Conservation (phyloP, 2,888 invertebrate species). For the Loripinus fragilis region DNA sequence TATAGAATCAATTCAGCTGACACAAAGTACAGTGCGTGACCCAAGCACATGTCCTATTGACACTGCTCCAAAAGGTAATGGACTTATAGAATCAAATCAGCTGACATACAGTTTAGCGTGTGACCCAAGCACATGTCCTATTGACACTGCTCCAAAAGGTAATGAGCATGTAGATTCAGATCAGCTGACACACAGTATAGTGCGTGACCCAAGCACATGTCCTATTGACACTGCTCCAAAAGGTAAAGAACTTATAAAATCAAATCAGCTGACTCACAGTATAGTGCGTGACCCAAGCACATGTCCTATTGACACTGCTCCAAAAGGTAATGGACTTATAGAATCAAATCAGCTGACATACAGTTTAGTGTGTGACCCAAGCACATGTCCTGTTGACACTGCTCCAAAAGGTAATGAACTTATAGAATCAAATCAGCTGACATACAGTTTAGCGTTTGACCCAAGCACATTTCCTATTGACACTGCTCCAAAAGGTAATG, state of each 20-base stretch:
- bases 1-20: slow-evolving; percentile 45
- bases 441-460: slow-evolving; percentile 29
- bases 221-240: slow-evolving; percentile 30
- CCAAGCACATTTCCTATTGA: slow-evolving; percentile 32
- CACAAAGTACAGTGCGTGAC: slow-evolving; percentile 28
- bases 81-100: slow-evolving; percentile 45
- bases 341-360: too few species aligned
- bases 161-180: slow-evolving; percentile 45
- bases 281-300: slow-evolving; percentile 26
- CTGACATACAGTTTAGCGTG: slow-evolving; percentile 37
- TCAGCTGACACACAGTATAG: slow-evolving; percentile 27
- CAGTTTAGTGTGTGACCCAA: slow-evolving; percentile 26
- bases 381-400: slow-evolving; percentile 30
- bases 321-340: too few species aligned
- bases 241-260: too few species aligned
- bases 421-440: too few species aligned
- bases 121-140: slow-evolving; percentile 32
- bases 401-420: slow-evolving; percentile 3
- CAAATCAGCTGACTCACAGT: slow-evolving; percentile 35
- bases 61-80: slow-evolving; percentile 12
- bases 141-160: slow-evolving; percentile 24
- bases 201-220: slow-evolving; percentile 31
- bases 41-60: slow-evolving; percentile 35
- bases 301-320: slow-evolving; percentile 32
- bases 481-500: slow-evolving; percentile 12